Evolutionary conservation across 2,888 invertebrate species (phyloP), one percentile per base, ranked within the genome.

Genomic region (Dryobotodes eremita): DNA sequence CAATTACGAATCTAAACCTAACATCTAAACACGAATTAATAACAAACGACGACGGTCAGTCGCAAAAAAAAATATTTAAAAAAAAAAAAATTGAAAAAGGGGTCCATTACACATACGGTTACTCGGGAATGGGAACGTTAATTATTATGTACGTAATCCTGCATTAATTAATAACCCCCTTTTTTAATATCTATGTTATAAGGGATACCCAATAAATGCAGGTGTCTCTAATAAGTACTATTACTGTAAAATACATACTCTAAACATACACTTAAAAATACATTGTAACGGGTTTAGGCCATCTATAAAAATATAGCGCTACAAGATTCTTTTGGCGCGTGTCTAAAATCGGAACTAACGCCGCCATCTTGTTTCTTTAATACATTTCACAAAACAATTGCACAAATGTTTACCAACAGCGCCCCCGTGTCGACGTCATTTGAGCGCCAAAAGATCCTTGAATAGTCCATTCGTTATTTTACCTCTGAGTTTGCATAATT

Each of bases 231-330:
- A 42, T 77, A 71, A 75, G 57, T 53, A 75, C 55, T 72, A 75
- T 61, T 78, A 74, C 77, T 69, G 68, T 82, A 73, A 71, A 68
- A 69, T 50, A 76, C n/a, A 61, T 83, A 26, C 55, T 64, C 23
- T 62, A 70, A n/a, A 69, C 31, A 61, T 78, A 82, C 46, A 42
- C 78, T 85, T 84, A 79, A 83, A 83, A 86, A 84, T 79, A 84
- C 70, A 84, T 86, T 84, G 86, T 83, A 86, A 85, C 80, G 55
- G 80, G 75, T 73, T 86, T 61, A 85, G 86, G 76, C 64, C 57
- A 74, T 70, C 65, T 64, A 79, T 83, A 74, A 75, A 79, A 85
- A 76, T 57, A 57, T n/a, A 70, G 11, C 6, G 59, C 59, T 4
- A 70, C 59, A 59, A 59, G 59, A 20, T 36, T n/a, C 36, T 36